Evolutionary conservation across 37 sponge, comb jelly and placozoan species (phyloP), one percentile per base, ranked within the genome.

Genomic region (Trichoplax adhaerens): DNA sequence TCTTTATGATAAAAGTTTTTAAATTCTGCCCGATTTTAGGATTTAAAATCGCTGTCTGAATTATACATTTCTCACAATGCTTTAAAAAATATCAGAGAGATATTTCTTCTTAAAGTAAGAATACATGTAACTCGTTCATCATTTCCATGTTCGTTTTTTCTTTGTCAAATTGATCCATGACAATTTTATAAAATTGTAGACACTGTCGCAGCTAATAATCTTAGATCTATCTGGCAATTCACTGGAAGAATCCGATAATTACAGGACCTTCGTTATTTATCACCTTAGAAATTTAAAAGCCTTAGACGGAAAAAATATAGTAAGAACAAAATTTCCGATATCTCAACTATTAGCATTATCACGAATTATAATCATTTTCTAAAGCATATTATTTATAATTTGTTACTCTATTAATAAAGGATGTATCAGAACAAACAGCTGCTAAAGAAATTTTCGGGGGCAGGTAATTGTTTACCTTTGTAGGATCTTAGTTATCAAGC

Each of bases 361-460:
- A 29, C 29, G 29, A 29, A 29, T 29, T 29, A 29, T 29, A 29
- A 29, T 29, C 29, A 29, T 29, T 29, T 29, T 29, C 29, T 29
- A 29, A 29, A 29, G 29, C 29, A 29, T 29, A 29, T 63, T 3
- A 70, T 49, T 62, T 68, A n/a, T 63, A 61, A 57, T 46, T 10
- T 12, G 62, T 72, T 3, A 53, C 8, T 69, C 2, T 29, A 5
- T 58, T 62, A 52, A 52, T 81, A 52, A 65, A 87, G 85, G 86
- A 81, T 2, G 62, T 48, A 0, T 50, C 66, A 62, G 90, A 89
- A 62, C 52, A 77, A 3, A 59, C 69, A 51, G 53, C 52, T 4
- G 87, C 90, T 6, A 89, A 73, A 68, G 90, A 89, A 63, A 86
- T 68, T 68, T 71, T 82, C 1, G 90, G 90, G 62, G 90, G 90